Conservation (phyloP, 2,113 vertebrate genomes). For the Eurystomus gularis region DNA sequence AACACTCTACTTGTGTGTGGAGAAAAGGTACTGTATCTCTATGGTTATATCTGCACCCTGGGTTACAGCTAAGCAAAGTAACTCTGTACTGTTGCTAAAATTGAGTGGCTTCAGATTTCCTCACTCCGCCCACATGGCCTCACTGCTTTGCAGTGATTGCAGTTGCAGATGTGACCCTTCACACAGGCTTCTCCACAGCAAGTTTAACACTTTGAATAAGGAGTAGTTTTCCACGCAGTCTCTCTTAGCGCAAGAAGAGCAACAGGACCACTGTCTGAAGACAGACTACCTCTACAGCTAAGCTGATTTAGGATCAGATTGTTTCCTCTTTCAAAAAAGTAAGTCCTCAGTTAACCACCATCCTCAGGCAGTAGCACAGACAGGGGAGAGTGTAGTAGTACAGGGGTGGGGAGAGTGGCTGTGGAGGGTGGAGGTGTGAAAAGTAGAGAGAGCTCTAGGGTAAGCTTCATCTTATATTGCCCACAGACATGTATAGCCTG, state of each 20-base stretch:
- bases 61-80: neutral
- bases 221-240: neutral
- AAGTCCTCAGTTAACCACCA: neutral
- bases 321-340: neutral
- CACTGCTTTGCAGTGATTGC: neutral
- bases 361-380: neutral
- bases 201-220: neutral
- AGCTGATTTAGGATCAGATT: neutral
- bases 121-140: neutral
- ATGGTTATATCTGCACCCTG: fast-evolving
- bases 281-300: neutral
- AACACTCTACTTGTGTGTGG: neutral
- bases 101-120: neutral
- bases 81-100: neutral
- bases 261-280: neutral
- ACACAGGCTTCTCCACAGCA: neutral
- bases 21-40: neutral
- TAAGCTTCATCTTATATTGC: neutral
- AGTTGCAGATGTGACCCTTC: neutral
- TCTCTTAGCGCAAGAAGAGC: neutral
- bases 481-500: fast-evolving
- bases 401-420: neutral
- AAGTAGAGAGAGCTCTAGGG: neutral
- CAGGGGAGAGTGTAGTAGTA: neutral
- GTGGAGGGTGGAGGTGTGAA: neutral